Conservation (phyloP, 1,140 invertebrate genomes). For the Heliconius nattereri region DNA sequence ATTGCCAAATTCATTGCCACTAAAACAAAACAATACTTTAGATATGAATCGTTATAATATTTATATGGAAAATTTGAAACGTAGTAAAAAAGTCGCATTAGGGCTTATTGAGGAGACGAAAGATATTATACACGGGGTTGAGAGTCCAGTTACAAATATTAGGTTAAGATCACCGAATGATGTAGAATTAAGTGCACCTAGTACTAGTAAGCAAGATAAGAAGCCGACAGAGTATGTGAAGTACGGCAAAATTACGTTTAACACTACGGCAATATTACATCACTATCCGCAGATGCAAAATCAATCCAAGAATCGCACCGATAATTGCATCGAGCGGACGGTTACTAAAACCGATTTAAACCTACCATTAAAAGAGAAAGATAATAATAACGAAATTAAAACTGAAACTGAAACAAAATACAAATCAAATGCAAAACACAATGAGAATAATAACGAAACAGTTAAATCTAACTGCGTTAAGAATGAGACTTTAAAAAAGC, state of each 20-base stretch:
- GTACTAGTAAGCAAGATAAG: slow-evolving; percentile 62
- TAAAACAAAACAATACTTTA: slow-evolving; percentile 74
- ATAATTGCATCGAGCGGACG: slow-evolving; percentile 36
- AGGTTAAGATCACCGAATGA: slow-evolving; percentile 52
- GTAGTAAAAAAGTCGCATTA: slow-evolving; percentile 67
- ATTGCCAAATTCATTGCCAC: slow-evolving; percentile 74
- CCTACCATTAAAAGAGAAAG: slow-evolving; percentile 45
- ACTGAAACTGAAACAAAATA: slow-evolving; percentile 49
- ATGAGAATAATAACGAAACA: slow-evolving; percentile 63
- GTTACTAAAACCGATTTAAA: slow-evolving; percentile 64
- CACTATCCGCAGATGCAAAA: slow-evolving; percentile 74
- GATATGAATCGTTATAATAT: slow-evolving; percentile 76
- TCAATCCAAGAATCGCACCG: slow-evolving; percentile 41
- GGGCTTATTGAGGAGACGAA: slow-evolving; percentile 71
- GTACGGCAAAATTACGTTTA: slow-evolving; percentile 75
- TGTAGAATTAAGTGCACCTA: slow-evolving; percentile 58
- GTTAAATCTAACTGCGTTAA: slow-evolving; percentile 46
- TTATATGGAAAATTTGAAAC: slow-evolving; percentile 72
- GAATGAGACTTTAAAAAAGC: slow-evolving; percentile 57
- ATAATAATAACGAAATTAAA: slow-evolving; percentile 64
- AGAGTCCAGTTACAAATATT: slow-evolving; percentile 53
- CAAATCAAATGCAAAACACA: slow-evolving; percentile 49
- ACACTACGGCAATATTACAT: slow-evolving; percentile 74
- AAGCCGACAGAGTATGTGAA: slow-evolving; percentile 65
- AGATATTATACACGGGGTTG: slow-evolving; percentile 61